Base-by-base conservation (phyloP, 2,797 vertebrate genomes). In the Coracias cyanogaster region DNA sequence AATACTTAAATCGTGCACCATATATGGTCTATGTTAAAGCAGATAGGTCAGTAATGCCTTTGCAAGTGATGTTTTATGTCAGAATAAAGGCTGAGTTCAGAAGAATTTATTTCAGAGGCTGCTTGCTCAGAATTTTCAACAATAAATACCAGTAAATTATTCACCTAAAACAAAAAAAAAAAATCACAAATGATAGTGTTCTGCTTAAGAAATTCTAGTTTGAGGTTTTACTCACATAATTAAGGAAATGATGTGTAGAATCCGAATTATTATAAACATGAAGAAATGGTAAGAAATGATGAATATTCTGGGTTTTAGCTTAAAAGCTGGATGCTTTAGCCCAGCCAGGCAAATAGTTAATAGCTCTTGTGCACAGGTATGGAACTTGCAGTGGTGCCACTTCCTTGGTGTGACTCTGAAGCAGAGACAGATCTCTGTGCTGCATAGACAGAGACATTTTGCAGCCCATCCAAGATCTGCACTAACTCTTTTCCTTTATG, bases 21-120 rank as follows among this genome's bases (percentile, higher is more conserved):
- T n/a, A 11, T 71, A 41, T 51, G 81, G 80, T 90, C 76, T 69
- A 86, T 84, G 92, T 89, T 71, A 70, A 96, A 64, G 60, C 78
- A 96, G 82, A 81, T 31, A 60, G 55, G 72, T 93, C 87, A 80
- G 62, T 70, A 82, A 88, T 24, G 37, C 41, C 31, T 69, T 74
- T 41, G 26, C 49, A 74, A 4, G 4, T 79, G 61, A 58, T 62
- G 19, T 49, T 80, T 66, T 54, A 11, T 51, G 64, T 85, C 46
- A 83, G 31, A 58, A 65, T 82, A 70, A 93, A 82, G 45, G 43
- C 52, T 82, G 48, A 5, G 20, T 62, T 81, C 25, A 78, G 12
- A 81, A 54, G 11, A 91, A 85, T 9, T 90, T 87, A 29, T 69
- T 90, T 91, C 52, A 57, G 61, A 82, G 77, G 62, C 43, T 74